Percentiles rank a stretch among this genome's conserved stretches.
phyloP scores from a whole-genome alignment of 2,113 vertebrate species.

The Hippocampus abdominalis region DNA sequence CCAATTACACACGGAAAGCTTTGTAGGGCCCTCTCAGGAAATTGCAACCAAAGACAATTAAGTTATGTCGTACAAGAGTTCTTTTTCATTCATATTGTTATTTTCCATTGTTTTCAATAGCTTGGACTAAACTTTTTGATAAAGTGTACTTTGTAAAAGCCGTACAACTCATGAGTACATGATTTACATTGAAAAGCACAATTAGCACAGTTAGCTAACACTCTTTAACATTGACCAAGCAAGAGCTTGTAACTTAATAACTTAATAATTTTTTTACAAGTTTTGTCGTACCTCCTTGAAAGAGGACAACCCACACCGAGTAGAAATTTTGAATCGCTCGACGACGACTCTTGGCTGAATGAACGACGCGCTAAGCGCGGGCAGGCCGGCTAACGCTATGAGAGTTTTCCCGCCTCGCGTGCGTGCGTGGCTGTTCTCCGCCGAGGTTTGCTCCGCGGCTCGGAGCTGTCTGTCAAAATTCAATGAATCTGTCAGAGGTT shows the following conservation, averaged over 20 bases:
- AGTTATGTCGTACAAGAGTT: not conserved
- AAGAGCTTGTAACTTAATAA: no score
- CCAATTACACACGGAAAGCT: not conserved
- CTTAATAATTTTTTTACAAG: no score
- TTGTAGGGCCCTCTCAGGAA: not conserved
- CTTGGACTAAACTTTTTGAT: no score
- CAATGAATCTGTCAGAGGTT: conserved; percentile 67
- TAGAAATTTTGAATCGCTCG: not conserved
- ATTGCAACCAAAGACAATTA: not conserved
- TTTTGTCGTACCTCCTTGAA: no score
- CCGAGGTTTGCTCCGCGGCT: conserved; percentile 31
- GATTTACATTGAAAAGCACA: no score
- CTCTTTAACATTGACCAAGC: no score
- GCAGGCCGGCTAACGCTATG: not conserved
- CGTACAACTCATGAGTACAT: no score
- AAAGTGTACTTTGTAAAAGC: no score
- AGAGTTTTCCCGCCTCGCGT: not conserved
- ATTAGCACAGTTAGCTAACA: no score
- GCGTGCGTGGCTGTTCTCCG: conserved; percentile 23
- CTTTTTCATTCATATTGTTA: not conserved
- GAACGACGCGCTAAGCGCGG: not conserved
- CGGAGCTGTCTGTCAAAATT: conserved; percentile 61
- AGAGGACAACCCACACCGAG: not conserved
- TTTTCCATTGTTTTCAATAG: not conserved
- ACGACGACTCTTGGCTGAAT: not conserved